Base-by-base conservation (phyloP, 2,888 invertebrate genomes). In the Alloplasta piceator region DNA sequence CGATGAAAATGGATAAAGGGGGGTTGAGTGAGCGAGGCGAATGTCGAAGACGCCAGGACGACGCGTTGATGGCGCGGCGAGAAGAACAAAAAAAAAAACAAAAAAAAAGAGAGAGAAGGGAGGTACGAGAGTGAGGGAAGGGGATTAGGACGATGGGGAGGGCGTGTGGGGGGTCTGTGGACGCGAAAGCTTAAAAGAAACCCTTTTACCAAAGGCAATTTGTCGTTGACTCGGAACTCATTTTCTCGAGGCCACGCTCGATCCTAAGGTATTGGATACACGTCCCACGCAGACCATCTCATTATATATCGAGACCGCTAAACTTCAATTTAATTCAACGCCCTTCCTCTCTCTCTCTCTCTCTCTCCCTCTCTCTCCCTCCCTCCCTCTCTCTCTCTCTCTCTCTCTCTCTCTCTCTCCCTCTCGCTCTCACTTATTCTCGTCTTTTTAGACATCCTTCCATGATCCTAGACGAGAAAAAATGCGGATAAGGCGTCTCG, bases 271-370 rank as follows among this genome's bases (percentile, higher is more conserved):
- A 81, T 79, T 66, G 79, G 66, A 70, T 80, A 74, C 5, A 36
- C 61, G 67, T 43, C 48, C 74, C 64, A 83, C 83, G 85, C 84
- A 82, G 85, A 82, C 85, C 85, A 86, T 83, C 86, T 88, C 86
- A 87, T 89, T 89, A 88, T 60, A 52, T 71, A 66, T 41, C 84
- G 82, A 80, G 83, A 86, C 85, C 85, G 86, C 86, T 87, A 85
- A 88, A 88, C 88, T 89, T 87, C 85, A 86, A 89, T 89, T 87
- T 87, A 86, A 88, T 88, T 88, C 86, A 77, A 84, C 78, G 84
- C 74, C 78, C 67, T 26, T 77, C 64, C 72, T 76, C 82, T 75
- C 82, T 5, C 41, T 60, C 55, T 10, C n/a, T n/a, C n/a, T n/a
- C n/a, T n/a, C n/a, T n/a, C n/a, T n/a, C n/a, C n/a, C n/a, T n/a